Percentiles rank a stretch among this genome's conserved stretches.
Evolutionary conservation across 2,797 vertebrate genomes (phyloP).

Genomic region (Tarsius wallacei): DNA sequence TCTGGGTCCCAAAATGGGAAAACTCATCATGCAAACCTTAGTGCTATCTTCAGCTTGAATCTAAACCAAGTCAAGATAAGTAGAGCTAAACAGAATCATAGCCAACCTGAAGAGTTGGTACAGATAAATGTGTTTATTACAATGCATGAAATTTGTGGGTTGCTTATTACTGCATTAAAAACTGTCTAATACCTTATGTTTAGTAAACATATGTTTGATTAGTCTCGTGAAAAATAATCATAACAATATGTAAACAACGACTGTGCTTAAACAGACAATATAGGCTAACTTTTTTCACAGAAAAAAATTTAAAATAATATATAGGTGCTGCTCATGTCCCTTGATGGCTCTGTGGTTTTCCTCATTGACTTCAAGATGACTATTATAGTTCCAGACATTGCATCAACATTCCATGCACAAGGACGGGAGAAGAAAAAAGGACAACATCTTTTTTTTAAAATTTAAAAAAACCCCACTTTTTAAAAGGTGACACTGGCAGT

Average conservation of each 20-base stretch:
- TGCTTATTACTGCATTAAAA: background rate
- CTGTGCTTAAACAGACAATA: background rate
- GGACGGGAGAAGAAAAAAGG: background rate
- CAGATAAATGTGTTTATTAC: slow-evolving; percentile 23
- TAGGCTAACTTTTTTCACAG: background rate
- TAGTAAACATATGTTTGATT: background rate
- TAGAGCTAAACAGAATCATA: background rate
- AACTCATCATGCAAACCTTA: background rate
- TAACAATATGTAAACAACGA: background rate
- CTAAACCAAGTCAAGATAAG: background rate
- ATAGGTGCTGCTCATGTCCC: background rate
- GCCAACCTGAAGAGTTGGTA: background rate
- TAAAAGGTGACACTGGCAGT: background rate
- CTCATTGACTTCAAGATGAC: background rate
- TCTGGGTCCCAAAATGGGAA: background rate
- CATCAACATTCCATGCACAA: background rate
- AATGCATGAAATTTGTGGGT: background rate
- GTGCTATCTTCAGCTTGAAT: background rate
- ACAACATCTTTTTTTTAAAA: background rate
- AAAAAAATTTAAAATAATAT: background rate
- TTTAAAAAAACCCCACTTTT: background rate
- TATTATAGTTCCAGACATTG: background rate
- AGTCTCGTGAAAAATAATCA: background rate
- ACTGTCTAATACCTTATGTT: background rate
- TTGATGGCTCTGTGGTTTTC: background rate